A percentile compares a stretch with the other conserved stretches of the same genome.
These are phyloP conservation scores for Excalfactoria chinensis DNA, from an alignment of 2,113 vertebrate genomes.

Conservation along the genomic window DNA sequence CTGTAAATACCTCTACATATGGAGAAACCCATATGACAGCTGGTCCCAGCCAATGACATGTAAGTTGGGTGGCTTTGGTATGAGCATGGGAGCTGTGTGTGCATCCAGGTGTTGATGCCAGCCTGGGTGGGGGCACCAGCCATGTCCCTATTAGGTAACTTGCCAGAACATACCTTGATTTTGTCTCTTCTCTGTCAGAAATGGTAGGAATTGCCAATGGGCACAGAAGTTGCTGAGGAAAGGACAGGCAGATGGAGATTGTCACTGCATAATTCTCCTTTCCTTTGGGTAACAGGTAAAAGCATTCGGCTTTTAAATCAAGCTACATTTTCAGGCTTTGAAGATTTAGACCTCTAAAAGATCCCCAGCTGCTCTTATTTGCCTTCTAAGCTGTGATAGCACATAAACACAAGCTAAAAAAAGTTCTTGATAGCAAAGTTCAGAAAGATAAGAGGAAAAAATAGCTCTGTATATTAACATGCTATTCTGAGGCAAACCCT, in stretches of 20 bases:
- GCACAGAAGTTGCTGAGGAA: not conserved
- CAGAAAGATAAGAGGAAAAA: not conserved
- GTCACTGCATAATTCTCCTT: not conserved
- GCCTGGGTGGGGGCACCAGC: rapidly evolving
- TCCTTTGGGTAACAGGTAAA: not conserved
- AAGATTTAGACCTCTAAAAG: not conserved
- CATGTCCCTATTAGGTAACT: not conserved
- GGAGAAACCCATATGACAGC: not conserved
- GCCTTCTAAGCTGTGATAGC: not conserved
- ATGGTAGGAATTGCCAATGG: not conserved
- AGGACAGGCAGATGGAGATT: not conserved
- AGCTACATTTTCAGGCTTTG: not conserved
- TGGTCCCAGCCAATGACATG: not conserved
- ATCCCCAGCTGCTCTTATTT: conserved; percentile 4
- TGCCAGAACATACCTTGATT: not conserved
- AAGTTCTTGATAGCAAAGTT: not conserved
- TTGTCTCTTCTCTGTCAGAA: not conserved
- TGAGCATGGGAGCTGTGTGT: not conserved
- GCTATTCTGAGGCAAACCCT: not conserved
- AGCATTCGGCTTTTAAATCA: not conserved
- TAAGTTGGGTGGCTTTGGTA: not conserved
- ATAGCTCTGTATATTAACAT: not conserved
- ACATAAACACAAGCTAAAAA: not conserved
- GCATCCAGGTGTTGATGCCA: not conserved
- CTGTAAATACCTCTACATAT: not conserved